Base-by-base conservation (phyloP, 2,113 vertebrate genomes). In the Channa argus region DNA sequence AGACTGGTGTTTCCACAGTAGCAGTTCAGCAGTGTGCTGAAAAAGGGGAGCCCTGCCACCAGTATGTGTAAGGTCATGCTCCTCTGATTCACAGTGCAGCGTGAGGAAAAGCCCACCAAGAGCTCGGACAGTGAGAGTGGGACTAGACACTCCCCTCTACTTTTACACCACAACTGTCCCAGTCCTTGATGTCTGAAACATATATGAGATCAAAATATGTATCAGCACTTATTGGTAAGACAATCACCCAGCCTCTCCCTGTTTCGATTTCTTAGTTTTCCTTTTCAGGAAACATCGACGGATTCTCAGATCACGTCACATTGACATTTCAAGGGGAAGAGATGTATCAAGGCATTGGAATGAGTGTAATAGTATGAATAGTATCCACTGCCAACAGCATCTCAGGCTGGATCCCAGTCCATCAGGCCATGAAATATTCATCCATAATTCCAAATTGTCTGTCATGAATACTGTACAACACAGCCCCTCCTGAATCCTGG, bases 401-500 rank as follows among this genome's bases (percentile, higher is more conserved):
- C 71, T 80, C 65, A 37, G 76, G 64, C 85, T 77, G 44, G 58
- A 82, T 88, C 63, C 65, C 84, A 76, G 79, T 79, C 82, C 84
- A 74, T 85, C 86, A 79, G 79, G 64, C 78, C 58, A 89, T 91
- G 82, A 93, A 92, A 93, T 91, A 93, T 92, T 91, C 77, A 93
- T 88, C 61, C 52, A 61, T 79, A 61, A 85, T 76, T 88, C 72
- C 67, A 82, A 86, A 84, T 82, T 85, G 73, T 85, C 70, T 81
- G 77, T 85, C 78, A 79, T 89, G 68, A 86, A 77, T 83, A 85
- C 80, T 82, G 74, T 80, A 67, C 72, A 71, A 67, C 70, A 62
- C 6, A 1, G 14, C 47, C 65, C 38, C 33, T 45, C 58, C 68
- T 71, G 73, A 49, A 81, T 71, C 33, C 51, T 69, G 74, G 34